These are phyloP conservation scores for Trichonephila clavipes DNA, from an alignment of 1,140 invertebrate genomes.

Conservation along the genomic window DNA sequence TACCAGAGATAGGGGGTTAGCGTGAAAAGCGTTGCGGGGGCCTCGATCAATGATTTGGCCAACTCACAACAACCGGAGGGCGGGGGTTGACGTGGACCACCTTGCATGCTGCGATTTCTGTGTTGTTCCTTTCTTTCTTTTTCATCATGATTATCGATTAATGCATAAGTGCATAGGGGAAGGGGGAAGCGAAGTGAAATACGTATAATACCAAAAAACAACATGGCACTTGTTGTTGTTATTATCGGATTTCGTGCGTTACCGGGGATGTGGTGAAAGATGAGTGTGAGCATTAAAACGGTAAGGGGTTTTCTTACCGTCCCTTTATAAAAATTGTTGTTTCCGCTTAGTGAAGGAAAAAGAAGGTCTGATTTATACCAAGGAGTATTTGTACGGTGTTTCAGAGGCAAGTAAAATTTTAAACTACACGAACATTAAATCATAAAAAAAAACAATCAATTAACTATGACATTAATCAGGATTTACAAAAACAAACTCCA, in stretches of 20 bases:
- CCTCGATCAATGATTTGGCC: conserved; percentile 48
- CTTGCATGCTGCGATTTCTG: background rate
- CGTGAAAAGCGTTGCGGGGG: background rate
- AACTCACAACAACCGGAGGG: conserved; percentile 19
- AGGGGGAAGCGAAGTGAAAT: background rate
- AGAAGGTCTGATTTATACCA: no score
- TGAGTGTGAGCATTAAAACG: background rate
- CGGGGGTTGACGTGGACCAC: background rate
- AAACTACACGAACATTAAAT: no score
- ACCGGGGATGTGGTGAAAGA: background rate
- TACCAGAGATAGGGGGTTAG: conserved; percentile 28
- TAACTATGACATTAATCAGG: no score
- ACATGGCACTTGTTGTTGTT: conserved; percentile 13
- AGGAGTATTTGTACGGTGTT: no score
- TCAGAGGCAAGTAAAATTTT: no score
- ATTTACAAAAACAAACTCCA: no score
- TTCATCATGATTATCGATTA: conserved; percentile 28
- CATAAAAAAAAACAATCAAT: no score
- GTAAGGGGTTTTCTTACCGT: background rate
- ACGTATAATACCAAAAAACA: background rate
- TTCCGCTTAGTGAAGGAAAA: no score
- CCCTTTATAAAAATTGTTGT: no score
- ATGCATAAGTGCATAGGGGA: background rate
- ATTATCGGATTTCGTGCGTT: conserved; percentile 19
- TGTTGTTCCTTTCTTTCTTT: background rate